Percentiles rank a stretch among this genome's conserved stretches.
Evolutionary conservation across 2,113 vertebrate species (phyloP).

Genomic region (Poeciliopsis occidentalis): DNA sequence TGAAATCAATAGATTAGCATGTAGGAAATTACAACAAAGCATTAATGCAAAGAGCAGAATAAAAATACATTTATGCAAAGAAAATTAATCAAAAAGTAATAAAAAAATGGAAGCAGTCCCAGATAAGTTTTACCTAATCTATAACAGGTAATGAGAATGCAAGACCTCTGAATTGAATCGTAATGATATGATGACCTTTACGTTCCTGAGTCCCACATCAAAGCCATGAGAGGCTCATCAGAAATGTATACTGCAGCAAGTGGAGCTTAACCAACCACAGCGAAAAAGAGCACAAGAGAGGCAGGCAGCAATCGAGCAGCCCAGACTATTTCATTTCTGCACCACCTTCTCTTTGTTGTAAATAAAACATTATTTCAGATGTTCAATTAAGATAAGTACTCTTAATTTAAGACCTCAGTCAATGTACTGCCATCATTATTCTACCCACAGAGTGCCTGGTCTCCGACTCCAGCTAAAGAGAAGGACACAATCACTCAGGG

Average conservation of each 20-base stretch:
- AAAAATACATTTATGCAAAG: neutral
- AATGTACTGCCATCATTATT: constrained; percentile 80
- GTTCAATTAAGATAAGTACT: constrained; percentile 87
- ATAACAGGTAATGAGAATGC: constrained; percentile 17
- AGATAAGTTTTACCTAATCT: constrained; percentile 14
- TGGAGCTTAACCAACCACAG: constrained; percentile 64
- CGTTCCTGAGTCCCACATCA: constrained; percentile 41
- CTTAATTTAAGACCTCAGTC: constrained; percentile 85
- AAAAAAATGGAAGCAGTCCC: neutral
- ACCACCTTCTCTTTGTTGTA: constrained; percentile 80
- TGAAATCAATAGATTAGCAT: neutral
- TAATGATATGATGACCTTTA: constrained; percentile 52
- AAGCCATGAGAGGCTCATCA: constrained; percentile 58
- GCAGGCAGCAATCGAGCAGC: constrained; percentile 52
- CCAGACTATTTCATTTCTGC: constrained; percentile 69
- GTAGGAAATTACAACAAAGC: neutral
- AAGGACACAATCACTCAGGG: constrained; percentile 81
- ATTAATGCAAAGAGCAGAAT: neutral
- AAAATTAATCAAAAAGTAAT: constrained; percentile 4
- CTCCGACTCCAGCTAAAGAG: constrained; percentile 65
- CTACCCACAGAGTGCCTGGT: constrained; percentile 68
- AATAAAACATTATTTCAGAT: constrained; percentile 86
- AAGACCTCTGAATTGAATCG: constrained; percentile 50
- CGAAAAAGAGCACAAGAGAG: constrained; percentile 41
- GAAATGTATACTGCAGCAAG: constrained; percentile 70